phyloP scores from a whole-genome alignment of 2,113 vertebrate species.

The Erythrocercus mccallii region DNA sequence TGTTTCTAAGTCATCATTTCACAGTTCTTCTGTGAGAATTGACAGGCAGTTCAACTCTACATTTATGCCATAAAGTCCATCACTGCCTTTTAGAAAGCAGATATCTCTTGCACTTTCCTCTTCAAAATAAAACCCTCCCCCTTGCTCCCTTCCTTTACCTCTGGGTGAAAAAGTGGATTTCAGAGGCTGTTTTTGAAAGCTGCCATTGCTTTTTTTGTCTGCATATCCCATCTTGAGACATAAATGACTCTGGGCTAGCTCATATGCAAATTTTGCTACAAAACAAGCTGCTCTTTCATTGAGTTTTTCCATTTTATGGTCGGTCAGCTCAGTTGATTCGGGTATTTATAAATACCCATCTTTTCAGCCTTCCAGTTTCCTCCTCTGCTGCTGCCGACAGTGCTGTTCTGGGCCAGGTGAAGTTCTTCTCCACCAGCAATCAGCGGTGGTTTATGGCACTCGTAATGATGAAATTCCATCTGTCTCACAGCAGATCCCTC shows the following conservation, averaged over 20 bases:
- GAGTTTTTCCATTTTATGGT: neutral
- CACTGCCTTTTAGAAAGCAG: neutral
- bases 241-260: neutral
- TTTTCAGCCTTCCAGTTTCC: neutral
- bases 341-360: neutral
- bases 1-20: no score
- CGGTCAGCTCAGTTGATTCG: neutral
- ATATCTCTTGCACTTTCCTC: neutral
- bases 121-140: neutral
- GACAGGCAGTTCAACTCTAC: neutral
- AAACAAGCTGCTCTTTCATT: neutral
- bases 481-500: slow-evolving; percentile 57
- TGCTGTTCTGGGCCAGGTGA: slow-evolving; percentile 22
- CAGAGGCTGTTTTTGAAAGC: neutral
- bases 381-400: neutral
- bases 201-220: neutral
- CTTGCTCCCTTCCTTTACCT: neutral
- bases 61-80: neutral
- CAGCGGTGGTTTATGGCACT: neutral
- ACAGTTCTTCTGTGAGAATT: neutral
- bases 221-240: neutral
- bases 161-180: neutral
- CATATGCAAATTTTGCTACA: neutral
- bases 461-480: slow-evolving; percentile 43
- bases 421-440: slow-evolving; percentile 41